Evolutionary conservation across 2,797 vertebrate species (phyloP).

Genomic region (Bradypodion ventrale): DNA sequence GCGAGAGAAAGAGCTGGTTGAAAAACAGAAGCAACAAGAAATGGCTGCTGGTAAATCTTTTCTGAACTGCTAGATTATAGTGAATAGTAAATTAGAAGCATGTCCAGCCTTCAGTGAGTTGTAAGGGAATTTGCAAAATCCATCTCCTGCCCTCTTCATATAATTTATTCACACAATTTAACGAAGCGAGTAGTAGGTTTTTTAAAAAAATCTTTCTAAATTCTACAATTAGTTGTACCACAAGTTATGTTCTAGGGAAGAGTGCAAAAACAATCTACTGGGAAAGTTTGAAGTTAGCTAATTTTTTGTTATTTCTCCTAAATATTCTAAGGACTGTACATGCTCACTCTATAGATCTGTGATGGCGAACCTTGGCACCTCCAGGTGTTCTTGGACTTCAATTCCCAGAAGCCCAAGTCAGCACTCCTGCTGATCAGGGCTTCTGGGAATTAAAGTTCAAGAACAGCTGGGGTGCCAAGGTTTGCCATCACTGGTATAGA

Average conservation of each 20-base stretch:
- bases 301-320: background rate
- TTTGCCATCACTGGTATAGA: too few species aligned
- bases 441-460: too few species aligned
- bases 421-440: too few species aligned
- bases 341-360: background rate
- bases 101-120: background rate
- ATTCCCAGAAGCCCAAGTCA: too few species aligned
- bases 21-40: conserved; percentile 95
- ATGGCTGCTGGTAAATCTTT: conserved; percentile 83
- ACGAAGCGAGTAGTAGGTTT: background rate
- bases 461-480: too few species aligned
- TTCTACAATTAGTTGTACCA: conserved; percentile 4
- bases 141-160: background rate
- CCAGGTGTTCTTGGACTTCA: too few species aligned
- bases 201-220: background rate
- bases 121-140: background rate
- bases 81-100: background rate
- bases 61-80: background rate
- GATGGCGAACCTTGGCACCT: too few species aligned
- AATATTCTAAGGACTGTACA: background rate
- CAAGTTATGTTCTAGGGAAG: background rate
- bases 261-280: background rate
- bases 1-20: conserved; percentile 94
- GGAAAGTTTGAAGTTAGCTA: background rate
- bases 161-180: background rate